Evolutionary conservation across 2,888 invertebrate genomes (phyloP), one percentile per base, ranked within the genome.

Genomic region (Ypsolopha scabrella): DNA sequence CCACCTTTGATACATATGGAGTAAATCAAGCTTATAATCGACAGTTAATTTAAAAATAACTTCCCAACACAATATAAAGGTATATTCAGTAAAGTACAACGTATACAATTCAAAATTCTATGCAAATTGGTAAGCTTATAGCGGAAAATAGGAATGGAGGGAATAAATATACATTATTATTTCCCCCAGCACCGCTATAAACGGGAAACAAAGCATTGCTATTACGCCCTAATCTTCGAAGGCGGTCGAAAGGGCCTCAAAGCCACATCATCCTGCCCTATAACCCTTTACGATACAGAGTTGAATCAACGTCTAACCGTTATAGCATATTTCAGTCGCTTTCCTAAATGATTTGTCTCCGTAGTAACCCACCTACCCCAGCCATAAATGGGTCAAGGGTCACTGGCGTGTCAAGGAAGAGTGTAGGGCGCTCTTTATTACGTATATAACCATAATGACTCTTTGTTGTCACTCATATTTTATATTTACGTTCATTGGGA

Each of bases 231-330:
- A 64, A 69, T 66, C 63, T 68, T 59, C 60, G 51, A 51, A 54
- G 51, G 60, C 56, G 55, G 58, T 57, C 51, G 56, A 63, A 63
- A 55, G 57, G 57, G 58, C 56, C 57, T 59, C 57, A 24, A 55
- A 57, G 57, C 58, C 60, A n/a, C n/a, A 62, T 69, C 62, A 64
- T 61, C 60, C 66, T 58, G 51, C 55, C 66, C 64, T 68, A 72
- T 76, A 73, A 74, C 72, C 72, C 72, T 69, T 73, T 66, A 67
- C 66, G 72, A 71, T 65, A 67, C 72, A 68, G 65, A 69, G 69
- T 69, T 65, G 62, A 71, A 70, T 69, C 68, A 70, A 61, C 64
- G 62, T 63, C 63, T 64, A 70, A 63, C 66, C 68, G 67, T 71
- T 73, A 71, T 48, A 37, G 65, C 68, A 65, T 71, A 70, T 75